A percentile compares a stretch with the other conserved stretches of the same genome.
phyloP scores from a whole-genome alignment of 1,140 invertebrate species.

The Cephus cinctus region DNA sequence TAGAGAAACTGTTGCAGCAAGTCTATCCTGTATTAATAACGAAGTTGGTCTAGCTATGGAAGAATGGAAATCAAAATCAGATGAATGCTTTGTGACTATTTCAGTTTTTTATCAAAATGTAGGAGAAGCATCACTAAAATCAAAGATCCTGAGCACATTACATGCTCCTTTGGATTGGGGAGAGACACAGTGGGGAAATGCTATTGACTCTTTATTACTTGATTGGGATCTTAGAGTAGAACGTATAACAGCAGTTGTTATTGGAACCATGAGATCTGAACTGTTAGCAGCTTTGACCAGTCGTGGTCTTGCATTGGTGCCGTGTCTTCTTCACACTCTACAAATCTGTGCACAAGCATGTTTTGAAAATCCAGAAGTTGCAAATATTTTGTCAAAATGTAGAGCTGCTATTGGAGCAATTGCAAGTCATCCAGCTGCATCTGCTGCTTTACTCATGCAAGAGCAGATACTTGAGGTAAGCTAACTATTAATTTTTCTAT shows the following conservation, averaged over 20 bases:
- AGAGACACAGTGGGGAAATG: constrained; percentile 44
- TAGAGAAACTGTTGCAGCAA: constrained; percentile 43
- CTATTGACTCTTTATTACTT: constrained; percentile 46
- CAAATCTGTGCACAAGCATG: constrained; percentile 54
- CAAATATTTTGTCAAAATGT: constrained; percentile 48
- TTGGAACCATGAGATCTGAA: constrained; percentile 44
- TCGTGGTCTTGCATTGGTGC: constrained; percentile 47
- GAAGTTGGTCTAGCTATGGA: constrained; percentile 55
- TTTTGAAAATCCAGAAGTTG: constrained; percentile 51
- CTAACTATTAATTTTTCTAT: constrained; percentile 5
- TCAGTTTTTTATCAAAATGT: constrained; percentile 54
- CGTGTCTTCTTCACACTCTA: constrained; percentile 54
- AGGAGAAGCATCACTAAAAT: constrained; percentile 41
- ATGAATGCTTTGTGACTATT: constrained; percentile 51
- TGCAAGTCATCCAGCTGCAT: constrained; percentile 37
- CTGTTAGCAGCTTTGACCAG: constrained; percentile 42
- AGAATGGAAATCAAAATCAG: constrained; percentile 54
- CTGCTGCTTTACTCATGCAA: constrained; percentile 44
- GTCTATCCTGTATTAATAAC: constrained; percentile 32
- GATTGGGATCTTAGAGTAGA: constrained; percentile 53
- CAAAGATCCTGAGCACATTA: constrained; percentile 44
- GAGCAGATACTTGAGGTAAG: constrained; percentile 52
- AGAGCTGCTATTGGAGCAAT: constrained; percentile 52
- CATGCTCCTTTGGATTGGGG: constrained; percentile 46
- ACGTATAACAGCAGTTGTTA: constrained; percentile 52